Percentiles rank a stretch among this genome's conserved stretches.
These are phyloP conservation scores for Dasysyrphus tricinctus DNA, from an alignment of 2,888 invertebrate genomes.

Conservation along the genomic window DNA sequence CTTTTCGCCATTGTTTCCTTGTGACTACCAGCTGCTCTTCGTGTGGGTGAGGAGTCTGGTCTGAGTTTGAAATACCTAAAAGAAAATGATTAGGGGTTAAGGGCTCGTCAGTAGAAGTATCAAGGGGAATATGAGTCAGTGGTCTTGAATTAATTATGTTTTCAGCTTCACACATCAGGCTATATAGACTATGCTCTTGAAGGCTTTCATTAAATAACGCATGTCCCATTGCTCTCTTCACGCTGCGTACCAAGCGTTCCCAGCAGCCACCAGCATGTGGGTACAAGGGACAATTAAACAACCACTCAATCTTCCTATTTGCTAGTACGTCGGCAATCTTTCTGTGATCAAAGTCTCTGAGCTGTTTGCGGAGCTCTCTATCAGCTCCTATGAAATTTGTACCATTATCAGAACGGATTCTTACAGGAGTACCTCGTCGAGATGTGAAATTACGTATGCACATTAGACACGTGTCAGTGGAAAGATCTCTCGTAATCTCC, in stretches of 20 bases:
- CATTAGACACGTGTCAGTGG: no score
- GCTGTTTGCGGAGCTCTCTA: no score
- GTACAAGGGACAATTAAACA: conserved; percentile 4
- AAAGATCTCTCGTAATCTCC: no score
- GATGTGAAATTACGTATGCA: no score
- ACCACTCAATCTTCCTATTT: background rate
- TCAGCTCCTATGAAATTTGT: no score
- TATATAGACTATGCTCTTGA: conserved; percentile 1
- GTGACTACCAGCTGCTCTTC: background rate
- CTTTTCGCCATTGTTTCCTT: conserved; percentile 6
- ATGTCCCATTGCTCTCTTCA: background rate
- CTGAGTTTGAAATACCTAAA: conserved; percentile 12
- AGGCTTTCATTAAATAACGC: background rate
- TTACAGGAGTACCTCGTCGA: no score
- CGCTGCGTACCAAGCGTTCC: background rate
- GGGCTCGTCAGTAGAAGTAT: conserved; percentile 3
- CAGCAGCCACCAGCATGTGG: conserved; percentile 13
- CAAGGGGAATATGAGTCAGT: background rate
- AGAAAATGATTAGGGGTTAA: conserved; percentile 5
- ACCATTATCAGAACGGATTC: no score
- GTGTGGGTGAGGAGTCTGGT: background rate
- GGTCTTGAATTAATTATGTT: conserved; percentile 1
- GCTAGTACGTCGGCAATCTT: conserved; percentile 16
- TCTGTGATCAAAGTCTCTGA: no score
- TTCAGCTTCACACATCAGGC: conserved; percentile 7